A percentile compares a stretch with the other conserved stretches of the same genome.
These are phyloP conservation scores for Barbus barbus DNA, from an alignment of 2,113 vertebrate genomes.

Conservation along the genomic window DNA sequence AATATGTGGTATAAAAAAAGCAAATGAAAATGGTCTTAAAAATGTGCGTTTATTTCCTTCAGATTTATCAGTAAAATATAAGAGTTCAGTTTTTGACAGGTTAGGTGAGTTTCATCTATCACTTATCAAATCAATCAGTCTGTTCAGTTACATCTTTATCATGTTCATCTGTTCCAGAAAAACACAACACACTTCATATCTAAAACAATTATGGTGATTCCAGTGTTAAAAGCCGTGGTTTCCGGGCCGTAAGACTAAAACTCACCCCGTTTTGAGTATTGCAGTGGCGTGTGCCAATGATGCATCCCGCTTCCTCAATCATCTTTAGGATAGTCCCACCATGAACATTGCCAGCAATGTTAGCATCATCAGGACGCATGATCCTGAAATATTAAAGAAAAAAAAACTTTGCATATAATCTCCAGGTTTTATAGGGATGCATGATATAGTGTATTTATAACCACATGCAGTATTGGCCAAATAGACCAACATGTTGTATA, in stretches of 20 bases:
- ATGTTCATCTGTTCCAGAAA: neutral
- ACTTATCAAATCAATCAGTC: neutral
- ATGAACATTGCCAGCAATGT: conserved; percentile 88
- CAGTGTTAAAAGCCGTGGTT: neutral
- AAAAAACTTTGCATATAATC: neutral
- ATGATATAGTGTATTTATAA: neutral
- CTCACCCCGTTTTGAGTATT: conserved; percentile 85
- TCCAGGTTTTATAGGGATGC: neutral
- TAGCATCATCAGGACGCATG: conserved; percentile 93
- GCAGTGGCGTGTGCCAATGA: conserved; percentile 93
- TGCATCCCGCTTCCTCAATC: conserved; percentile 95
- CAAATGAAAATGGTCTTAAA: neutral
- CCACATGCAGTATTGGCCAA: neutral
- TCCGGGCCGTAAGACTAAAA: neutral
- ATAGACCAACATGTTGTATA: neutral
- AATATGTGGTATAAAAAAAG: neutral
- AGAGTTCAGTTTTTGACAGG: neutral
- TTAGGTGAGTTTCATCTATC: neutral
- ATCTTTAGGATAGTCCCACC: conserved; percentile 95
- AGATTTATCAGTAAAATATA: neutral
- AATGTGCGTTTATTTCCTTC: neutral
- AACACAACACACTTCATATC: neutral
- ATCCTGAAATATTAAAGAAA: conserved; percentile 74
- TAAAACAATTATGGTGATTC: too few species aligned
- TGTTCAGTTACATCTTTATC: neutral